Evolutionary conservation across 2,888 invertebrate species (phyloP), one percentile per base, ranked within the genome.

Genomic region (Caenorhabditis panamensis): DNA sequence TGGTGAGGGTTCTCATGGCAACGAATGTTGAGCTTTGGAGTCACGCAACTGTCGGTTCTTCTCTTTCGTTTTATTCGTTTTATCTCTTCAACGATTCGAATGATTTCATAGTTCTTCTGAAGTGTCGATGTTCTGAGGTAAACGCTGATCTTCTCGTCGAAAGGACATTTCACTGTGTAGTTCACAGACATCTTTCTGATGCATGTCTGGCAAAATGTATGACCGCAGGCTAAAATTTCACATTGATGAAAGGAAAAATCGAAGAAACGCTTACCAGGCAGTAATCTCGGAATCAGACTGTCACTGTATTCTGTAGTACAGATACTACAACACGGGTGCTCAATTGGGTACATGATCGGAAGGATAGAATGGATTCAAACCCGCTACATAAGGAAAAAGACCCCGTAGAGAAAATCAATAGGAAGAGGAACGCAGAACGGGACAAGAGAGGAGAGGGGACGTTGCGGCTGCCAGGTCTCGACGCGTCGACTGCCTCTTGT

Each of bases 1-100:
- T 59, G 59, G 2, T 0, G 5, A 11, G 59, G 24, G 11, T 41
- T 44, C 59, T 59, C 59, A 24, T 59, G 59, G 41, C 59, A 56
- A 16, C n/a, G 31, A 31, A 1, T 28, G 11, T 2, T 41, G 8
- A 13, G 11, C 8, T 11, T 11, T 13, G 41, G 41, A 13, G 41
- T n/a, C n/a, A n/a, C n/a, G n/a, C n/a, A 2, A 41, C 41, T 41
- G 6, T 20, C 20, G 2, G 37, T 18, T 20, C 16, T 41, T 24
- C 22, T 51, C 18, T n/a, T 31, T 8, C n/a, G 18, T n/a, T 11
- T 28, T n/a, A 2, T 18, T 26, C 8, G 4, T 13, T 41, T 41
- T 6, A 41, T 22, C 16, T 59, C 22, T 9, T 59, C 59, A 13
- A 37, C 13, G 0, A 59, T 13, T 22, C 9, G 9, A 5, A 37